A percentile compares a stretch with the other conserved stretches of the same genome.
phyloP scores from a whole-genome alignment of 2,797 vertebrate genomes.

The Crocodylus rhombifer region DNA sequence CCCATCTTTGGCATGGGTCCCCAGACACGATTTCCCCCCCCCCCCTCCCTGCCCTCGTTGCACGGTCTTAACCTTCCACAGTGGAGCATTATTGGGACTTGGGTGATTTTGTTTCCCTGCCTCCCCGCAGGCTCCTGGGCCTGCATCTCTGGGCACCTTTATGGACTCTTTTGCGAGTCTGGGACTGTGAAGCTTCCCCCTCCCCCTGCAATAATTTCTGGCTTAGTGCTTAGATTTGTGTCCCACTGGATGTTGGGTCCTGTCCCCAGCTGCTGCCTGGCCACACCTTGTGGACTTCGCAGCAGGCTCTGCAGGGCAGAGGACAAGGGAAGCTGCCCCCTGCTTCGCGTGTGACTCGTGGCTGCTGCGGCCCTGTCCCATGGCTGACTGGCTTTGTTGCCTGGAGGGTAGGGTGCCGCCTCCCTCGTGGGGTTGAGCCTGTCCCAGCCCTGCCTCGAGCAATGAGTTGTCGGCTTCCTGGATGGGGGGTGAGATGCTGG shows the following conservation, averaged over 20 bases:
- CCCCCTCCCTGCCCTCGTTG: background rate
- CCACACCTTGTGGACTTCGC: too few species aligned
- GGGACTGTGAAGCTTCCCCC: background rate
- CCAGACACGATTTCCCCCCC: background rate
- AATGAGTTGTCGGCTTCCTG: background rate
- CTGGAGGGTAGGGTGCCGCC: background rate
- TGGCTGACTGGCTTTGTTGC: background rate
- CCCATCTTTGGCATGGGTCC: too few species aligned
- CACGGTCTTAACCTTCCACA: background rate
- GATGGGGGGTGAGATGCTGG: background rate
- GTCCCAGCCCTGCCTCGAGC: background rate
- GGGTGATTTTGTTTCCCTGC: background rate
- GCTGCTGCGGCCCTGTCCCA: background rate
- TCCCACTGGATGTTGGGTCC: rapidly evolving
- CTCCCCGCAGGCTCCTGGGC: background rate
- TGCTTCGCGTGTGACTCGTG: background rate
- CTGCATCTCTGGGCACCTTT: background rate
- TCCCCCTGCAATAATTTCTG: background rate
- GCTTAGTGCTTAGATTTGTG: background rate
- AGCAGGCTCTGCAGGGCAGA: too few species aligned
- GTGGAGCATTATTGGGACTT: too few species aligned
- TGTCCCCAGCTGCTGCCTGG: background rate
- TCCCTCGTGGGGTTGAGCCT: background rate
- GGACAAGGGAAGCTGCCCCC: background rate
- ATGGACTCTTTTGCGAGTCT: background rate